Evolutionary conservation across 2,797 vertebrate genomes (phyloP), one percentile per base, ranked within the genome.

Genomic region (Acanthurus leucopareius): DNA sequence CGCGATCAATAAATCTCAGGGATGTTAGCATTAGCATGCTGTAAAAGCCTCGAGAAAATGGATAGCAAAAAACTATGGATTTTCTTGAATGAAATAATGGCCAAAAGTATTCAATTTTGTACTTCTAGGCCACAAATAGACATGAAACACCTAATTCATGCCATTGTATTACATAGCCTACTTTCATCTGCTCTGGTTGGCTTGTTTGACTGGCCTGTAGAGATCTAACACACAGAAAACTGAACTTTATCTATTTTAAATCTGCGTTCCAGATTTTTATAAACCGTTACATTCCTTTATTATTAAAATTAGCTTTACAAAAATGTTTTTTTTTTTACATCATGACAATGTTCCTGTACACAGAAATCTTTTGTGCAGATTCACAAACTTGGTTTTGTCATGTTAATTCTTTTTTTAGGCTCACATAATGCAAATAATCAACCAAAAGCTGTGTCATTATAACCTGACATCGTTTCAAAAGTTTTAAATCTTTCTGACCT

Each of bases 391-490:
- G 8, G 35, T 14, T 45, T 52, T 15, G 19, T 64, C 0, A 20
- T 25, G 32, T n/a, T 40, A n/a, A 1, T 15, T 40, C 48, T 20
- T 44, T 53, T 28, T 3, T 17, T 7, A 35, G 6, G 7, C 49
- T 62, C 5, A 20, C 16, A 57, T 35, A 72, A 61, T 32, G 20
- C 14, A 16, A 9, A 44, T n/a, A 10, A 10, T 16, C 20, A 63
- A 60, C 56, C 56, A 28, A 28, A 38, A 52, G n/a, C 48, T 53
- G 32, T 35, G 15, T n/a, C n/a, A 65, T 65, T 65, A 25, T 52
- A 35, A 57, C 53, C 20, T 5, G 42, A 20, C 19, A 61, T 48
- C 15, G 40, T 10, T 52, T 44, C 1, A 25, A 20, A 75, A 51
- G 32, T 67, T 58, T 35, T 38, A 52, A 53, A 38, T 40, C 1